Evolutionary conservation across 2,113 vertebrate species (phyloP).

Genomic region (Haliaeetus leucogaster): DNA sequence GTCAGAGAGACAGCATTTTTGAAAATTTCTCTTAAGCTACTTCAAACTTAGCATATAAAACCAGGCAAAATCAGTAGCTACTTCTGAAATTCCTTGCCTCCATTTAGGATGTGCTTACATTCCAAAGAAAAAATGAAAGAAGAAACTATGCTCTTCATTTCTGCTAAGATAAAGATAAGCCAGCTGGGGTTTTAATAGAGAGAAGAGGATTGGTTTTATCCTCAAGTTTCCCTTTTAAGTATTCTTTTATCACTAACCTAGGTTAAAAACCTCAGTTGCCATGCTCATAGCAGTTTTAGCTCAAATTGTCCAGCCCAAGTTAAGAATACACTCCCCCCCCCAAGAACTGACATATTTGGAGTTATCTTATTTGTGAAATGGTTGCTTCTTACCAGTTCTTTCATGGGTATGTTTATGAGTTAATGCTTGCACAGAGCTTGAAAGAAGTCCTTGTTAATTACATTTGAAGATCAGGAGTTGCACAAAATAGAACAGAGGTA

Average conservation of each 20-base stretch:
- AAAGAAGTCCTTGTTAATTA: neutral
- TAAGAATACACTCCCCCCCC: neutral
- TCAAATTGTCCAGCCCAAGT: neutral
- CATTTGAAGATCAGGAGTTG: neutral
- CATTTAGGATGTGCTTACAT: neutral
- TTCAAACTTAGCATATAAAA: neutral
- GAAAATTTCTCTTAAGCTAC: neutral
- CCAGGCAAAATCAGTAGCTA: neutral
- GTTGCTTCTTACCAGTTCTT: neutral
- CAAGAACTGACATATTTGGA: neutral
- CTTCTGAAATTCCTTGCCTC: neutral
- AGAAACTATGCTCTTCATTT: neutral
- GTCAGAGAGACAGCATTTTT: neutral
- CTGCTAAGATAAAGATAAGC: neutral
- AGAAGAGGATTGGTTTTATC: neutral
- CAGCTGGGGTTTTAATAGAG: neutral
- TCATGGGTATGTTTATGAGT: neutral
- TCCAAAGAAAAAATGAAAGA: neutral
- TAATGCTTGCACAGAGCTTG: neutral
- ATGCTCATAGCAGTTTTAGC: neutral
- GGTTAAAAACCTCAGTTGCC: neutral
- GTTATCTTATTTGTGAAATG: neutral
- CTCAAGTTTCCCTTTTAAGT: neutral
- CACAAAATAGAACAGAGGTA: neutral
- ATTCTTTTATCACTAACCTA: neutral